Base-by-base conservation (phyloP, 2,888 invertebrate species). In the Drosophila helvetica region DNA sequence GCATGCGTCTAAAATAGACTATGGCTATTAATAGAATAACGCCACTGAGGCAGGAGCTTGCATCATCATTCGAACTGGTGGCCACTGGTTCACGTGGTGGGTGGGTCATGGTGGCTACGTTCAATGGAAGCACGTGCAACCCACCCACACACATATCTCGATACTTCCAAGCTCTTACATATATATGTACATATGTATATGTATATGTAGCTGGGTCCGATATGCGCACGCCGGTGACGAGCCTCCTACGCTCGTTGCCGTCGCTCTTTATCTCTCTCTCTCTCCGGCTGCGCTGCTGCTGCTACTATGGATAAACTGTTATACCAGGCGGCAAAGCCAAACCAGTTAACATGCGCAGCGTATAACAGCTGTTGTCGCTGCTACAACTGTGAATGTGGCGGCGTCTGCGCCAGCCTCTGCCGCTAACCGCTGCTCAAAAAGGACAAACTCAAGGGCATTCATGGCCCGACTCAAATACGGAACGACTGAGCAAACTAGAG, bases 391-490 rank as follows among this genome's bases (percentile, higher is more conserved):
- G 38, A 7, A 38, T n/a, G 38, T 38, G 38, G 38, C 38, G 38
- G 38, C 38, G 38, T 38, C 38, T 38, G 38, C 38, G 42, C 12
- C 61, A 45, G 61, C 59, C 63, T 51, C 63, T 63, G 66, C 56
- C 50, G 38, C 38, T 38, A 42, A 6, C 47, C 67, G 74, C 66
- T 88, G 86, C 78, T 76, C 30, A 72, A 77, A 85, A 85, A 88
- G 84, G 88, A 86, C 88, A 88, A 85, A 83, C 84, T 86, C 86
- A 85, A 85, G 84, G 84, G 88, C 84, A 85, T 77, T 64, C 69
- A 71, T 65, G 52, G 56, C 55, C 57, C 46, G 30, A 56, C 38
- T 38, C 15, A 52, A 72, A 47, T 48, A 55, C 55, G 47, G 48
- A 55, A 61, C 60, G 53, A 55, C 57, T 58, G 53, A 65, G 72